These are phyloP conservation scores for Thrips palmi DNA, from an alignment of 1,140 invertebrate genomes.

Conservation along the genomic window DNA sequence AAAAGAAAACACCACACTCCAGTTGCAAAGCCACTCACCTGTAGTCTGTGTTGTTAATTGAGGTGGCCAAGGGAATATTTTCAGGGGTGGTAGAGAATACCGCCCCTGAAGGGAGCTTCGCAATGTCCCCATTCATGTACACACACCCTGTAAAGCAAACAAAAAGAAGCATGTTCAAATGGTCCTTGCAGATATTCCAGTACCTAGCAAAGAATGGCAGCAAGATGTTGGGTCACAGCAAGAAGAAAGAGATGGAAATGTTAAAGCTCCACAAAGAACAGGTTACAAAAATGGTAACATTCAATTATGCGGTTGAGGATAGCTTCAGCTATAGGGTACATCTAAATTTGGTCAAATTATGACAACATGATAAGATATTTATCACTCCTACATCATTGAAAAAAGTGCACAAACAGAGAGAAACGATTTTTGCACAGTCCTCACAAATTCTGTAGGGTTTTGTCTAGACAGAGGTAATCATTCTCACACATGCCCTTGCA, in stretches of 20 bases:
- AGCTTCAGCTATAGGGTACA: too few relatives aligned
- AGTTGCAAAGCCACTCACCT: slow-evolving; percentile 13
- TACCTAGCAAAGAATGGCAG: too few relatives aligned
- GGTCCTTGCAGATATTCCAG: too few relatives aligned
- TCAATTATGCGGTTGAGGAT: too few relatives aligned
- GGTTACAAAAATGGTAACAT: neutral
- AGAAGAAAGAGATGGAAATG: slow-evolving; percentile 2
- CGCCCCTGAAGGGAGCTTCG: slow-evolving; percentile 45
- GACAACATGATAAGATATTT: too few relatives aligned
- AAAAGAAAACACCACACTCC: neutral
- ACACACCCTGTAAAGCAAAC: slow-evolving; percentile 34
- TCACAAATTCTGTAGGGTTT: too few relatives aligned
- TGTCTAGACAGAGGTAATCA: too few relatives aligned
- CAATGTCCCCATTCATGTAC: slow-evolving; percentile 63
- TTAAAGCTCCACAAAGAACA: neutral
- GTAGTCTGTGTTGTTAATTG: slow-evolving; percentile 18
- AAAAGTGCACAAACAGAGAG: too few relatives aligned
- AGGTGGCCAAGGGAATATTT: slow-evolving; percentile 25
- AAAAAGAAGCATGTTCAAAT: slow-evolving; percentile 10
- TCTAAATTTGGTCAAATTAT: too few relatives aligned
- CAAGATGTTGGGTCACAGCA: slow-evolving; percentile 3
- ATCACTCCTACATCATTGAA: too few relatives aligned
- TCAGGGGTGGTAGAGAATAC: slow-evolving; percentile 37
- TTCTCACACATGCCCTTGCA: too few relatives aligned
- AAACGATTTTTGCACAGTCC: too few relatives aligned